Percentiles rank a stretch among this genome's conserved stretches.
phyloP scores from a whole-genome alignment of 2,888 invertebrate genomes.

The Stenchaetothrips biformis region DNA sequence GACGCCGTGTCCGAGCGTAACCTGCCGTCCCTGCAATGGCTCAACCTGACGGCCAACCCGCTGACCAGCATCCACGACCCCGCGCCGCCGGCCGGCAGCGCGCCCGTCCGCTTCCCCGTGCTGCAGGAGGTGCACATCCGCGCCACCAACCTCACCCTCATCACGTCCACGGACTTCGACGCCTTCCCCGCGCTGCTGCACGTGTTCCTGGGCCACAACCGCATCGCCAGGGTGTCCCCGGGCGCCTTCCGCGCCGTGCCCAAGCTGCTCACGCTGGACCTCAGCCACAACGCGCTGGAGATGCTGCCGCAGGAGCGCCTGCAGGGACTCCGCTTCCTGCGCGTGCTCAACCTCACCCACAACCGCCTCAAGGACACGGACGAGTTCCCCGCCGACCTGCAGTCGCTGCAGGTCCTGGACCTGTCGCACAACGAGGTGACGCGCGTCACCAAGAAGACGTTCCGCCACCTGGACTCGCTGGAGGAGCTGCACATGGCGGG shows the following conservation, averaged over 20 bases:
- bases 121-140: constrained; percentile 66
- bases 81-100: constrained; percentile 31
- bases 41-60: constrained; percentile 81
- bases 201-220: constrained; percentile 66
- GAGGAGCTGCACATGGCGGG: constrained; percentile 73
- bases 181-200: constrained; percentile 73
- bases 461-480: constrained; percentile 69
- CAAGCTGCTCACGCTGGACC: constrained; percentile 70
- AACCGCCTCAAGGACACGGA: constrained; percentile 76
- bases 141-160: constrained; percentile 75
- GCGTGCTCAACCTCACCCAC: constrained; percentile 74
- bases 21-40: constrained; percentile 63
- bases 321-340: constrained; percentile 67
- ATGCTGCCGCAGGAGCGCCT: constrained; percentile 78
- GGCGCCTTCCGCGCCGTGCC: constrained; percentile 76
- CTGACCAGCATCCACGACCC: constrained; percentile 65
- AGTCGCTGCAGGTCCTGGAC: constrained; percentile 71
- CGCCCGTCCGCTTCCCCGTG: constrained; percentile 44
- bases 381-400: constrained; percentile 73
- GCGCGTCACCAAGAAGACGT: constrained; percentile 68
- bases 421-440: constrained; percentile 78
- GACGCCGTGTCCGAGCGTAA: constrained; percentile 69
- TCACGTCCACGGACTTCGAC: constrained; percentile 80
- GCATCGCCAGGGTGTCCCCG: constrained; percentile 73
- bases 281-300: constrained; percentile 78